Evolutionary conservation across 2,888 invertebrate genomes (phyloP).

Genomic region (Caenorhabditis angaria): DNA sequence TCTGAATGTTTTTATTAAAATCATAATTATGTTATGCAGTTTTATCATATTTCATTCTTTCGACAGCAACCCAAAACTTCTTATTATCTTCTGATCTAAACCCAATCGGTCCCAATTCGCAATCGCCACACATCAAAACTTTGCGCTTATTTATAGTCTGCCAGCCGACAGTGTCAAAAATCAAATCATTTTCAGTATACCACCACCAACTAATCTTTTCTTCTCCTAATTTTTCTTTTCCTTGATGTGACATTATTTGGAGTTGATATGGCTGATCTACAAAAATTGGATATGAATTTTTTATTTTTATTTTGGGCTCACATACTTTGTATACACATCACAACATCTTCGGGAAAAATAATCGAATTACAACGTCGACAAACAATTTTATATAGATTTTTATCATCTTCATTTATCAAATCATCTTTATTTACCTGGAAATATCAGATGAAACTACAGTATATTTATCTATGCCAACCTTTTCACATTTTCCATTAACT

Average conservation of each 20-base stretch:
- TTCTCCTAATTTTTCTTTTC: slow-evolving; percentile 23
- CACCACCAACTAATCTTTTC: slow-evolving; percentile 59
- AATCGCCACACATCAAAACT: slow-evolving; percentile 63
- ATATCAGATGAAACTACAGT: not conserved
- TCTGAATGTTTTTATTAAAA: too few relatives aligned
- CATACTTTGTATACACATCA: slow-evolving; percentile 54
- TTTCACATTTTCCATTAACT: slow-evolving; percentile 48
- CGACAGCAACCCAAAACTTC: slow-evolving; percentile 61
- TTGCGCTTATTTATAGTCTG: slow-evolving; percentile 63
- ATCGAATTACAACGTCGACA: slow-evolving; percentile 61
- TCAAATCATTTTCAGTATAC: slow-evolving; percentile 61
- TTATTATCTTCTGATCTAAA: slow-evolving; percentile 54
- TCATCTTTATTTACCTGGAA: slow-evolving; percentile 47
- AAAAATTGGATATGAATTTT: not conserved
- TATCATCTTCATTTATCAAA: slow-evolving; percentile 53
- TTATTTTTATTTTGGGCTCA: not conserved
- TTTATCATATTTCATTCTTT: slow-evolving; percentile 53
- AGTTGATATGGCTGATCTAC: slow-evolving; percentile 42
- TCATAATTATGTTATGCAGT: too few relatives aligned
- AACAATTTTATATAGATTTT: slow-evolving; percentile 57
- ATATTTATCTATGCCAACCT: too few relatives aligned
- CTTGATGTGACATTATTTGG: slow-evolving; percentile 48
- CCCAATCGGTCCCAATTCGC: slow-evolving; percentile 65
- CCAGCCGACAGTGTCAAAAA: slow-evolving; percentile 65
- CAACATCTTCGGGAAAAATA: slow-evolving; percentile 59